A percentile compares a stretch with the other conserved stretches of the same genome.
Evolutionary conservation across 1,140 invertebrate genomes (phyloP).

Genomic region (Diabrotica undecimpunctata): DNA sequence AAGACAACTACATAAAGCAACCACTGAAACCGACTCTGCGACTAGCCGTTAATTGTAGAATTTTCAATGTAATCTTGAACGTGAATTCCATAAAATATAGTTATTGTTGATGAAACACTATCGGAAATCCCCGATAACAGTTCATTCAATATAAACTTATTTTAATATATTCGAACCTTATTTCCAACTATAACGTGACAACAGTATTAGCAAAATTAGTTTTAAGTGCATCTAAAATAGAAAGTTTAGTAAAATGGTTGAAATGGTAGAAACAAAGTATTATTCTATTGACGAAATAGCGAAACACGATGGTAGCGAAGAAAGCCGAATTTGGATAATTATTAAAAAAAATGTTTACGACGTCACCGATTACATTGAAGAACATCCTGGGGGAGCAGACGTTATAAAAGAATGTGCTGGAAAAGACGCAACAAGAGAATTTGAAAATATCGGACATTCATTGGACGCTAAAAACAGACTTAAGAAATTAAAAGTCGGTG

Average conservation of each 20-base stretch:
- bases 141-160: no score
- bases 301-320: slow-evolving; percentile 53
- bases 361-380: slow-evolving; percentile 57
- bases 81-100: no score
- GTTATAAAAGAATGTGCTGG: slow-evolving; percentile 60
- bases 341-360: slow-evolving; percentile 63
- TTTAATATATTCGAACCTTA: no score
- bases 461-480: slow-evolving; percentile 56
- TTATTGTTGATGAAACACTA: no score
- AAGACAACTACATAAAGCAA: no score
- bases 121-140: no score
- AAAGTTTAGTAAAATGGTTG: slow-evolving; percentile 15
- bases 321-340: slow-evolving; percentile 56
- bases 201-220: no score
- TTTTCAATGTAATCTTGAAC: no score
- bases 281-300: slow-evolving; percentile 57
- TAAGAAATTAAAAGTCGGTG: slow-evolving; percentile 61
- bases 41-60: no score
- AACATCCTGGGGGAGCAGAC: slow-evolving; percentile 66
- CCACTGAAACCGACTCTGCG: no score
- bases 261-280: slow-evolving; percentile 25
- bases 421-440: slow-evolving; percentile 58
- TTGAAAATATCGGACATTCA: slow-evolving; percentile 63
- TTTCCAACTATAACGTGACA: no score
- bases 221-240: no score